Base-by-base conservation (phyloP, 1,140 invertebrate species). In the Drosophila ironensis region DNA sequence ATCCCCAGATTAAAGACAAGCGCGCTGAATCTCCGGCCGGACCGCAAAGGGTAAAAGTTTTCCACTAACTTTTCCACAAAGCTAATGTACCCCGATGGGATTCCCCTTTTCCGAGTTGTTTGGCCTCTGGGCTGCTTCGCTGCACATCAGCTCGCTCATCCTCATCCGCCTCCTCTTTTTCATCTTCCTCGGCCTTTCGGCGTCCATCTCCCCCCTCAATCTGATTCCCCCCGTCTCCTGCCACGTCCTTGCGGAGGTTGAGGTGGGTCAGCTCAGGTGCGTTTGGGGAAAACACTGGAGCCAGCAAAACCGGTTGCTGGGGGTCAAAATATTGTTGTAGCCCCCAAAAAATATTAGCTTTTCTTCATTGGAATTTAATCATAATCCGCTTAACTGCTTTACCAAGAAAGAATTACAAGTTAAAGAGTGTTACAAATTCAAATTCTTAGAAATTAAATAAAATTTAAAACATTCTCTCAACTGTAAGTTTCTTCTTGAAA, bases 1-100 rank as follows among this genome's bases (percentile, higher is more conserved):
- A 63, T 61, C 56, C 42, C n/a, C 33, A 38, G 41, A 63, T 61
- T 61, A 61, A 63, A 63, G 42, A 63, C 57, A 63, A 48, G 19
- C 57, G 42, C 53, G 28, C 48, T 40, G 30, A 12, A 28, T n/a
- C 8, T 17, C 8, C 1, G n/a, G 6, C 19, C 9, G 14, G 14
- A 48, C 60, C 59, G 41, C 59, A 60, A 60, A 63, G 54, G 41
- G 42, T 33, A 4, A 63, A 63, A 64, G 41, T 64, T 63, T 22
- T 8, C 30, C 28, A 3, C 40, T 9, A 63, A 63, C 20, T 63
- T 63, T 63, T 63, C 19, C 60, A 48, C 60, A 64, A 64, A 64
- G 60, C 59, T 64, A 64, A 64, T 64, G 60, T 63, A 63, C 60
- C 60, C 59, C 60, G 25, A 28, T 48, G 42, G 60, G 54, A 24